These are phyloP conservation scores for Listrodromus nycthemerus DNA, from an alignment of 2,888 invertebrate species.

Conservation along the genomic window DNA sequence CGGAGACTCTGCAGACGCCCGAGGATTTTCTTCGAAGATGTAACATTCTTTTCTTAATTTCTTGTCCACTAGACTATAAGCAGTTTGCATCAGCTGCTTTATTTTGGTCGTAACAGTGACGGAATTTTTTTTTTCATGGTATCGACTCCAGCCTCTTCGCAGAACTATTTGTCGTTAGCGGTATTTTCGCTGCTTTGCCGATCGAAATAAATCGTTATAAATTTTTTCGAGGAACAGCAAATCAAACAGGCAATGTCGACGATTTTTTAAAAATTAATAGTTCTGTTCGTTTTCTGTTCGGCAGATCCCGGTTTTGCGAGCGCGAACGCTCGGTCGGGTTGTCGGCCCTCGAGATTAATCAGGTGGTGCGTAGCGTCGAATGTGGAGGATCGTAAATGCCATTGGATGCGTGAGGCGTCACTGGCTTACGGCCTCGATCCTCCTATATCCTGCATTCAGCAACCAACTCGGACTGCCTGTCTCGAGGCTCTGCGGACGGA, in stretches of 20 bases:
- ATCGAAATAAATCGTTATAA: no score
- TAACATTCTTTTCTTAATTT: slow-evolving; percentile 65
- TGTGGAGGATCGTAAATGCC: slow-evolving; percentile 91
- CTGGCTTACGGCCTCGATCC: slow-evolving; percentile 92
- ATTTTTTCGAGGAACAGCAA: not conserved
- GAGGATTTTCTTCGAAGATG: slow-evolving; percentile 88
- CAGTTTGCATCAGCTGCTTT: no score
- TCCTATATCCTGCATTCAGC: slow-evolving; percentile 90
- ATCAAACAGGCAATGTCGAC: not conserved
- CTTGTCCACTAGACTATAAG: not conserved
- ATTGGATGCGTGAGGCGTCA: slow-evolving; percentile 91
- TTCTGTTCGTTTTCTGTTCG: slow-evolving; percentile 36
- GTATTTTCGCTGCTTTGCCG: no score
- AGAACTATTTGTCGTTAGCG: no score
- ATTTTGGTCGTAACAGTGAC: not conserved
- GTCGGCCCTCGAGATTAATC: slow-evolving; percentile 79
- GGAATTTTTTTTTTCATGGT: not conserved
- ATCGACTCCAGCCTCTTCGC: no score
- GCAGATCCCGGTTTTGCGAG: slow-evolving; percentile 81
- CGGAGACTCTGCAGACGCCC: slow-evolving; percentile 87
- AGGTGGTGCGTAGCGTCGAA: slow-evolving; percentile 89
- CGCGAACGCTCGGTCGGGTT: slow-evolving; percentile 79
- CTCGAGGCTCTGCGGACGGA: slow-evolving; percentile 88
- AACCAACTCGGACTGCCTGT: slow-evolving; percentile 88
- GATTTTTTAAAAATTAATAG: slow-evolving; percentile 5